phyloP scores from a whole-genome alignment of 2,888 invertebrate genomes.

The Drosophila villosipedis region DNA sequence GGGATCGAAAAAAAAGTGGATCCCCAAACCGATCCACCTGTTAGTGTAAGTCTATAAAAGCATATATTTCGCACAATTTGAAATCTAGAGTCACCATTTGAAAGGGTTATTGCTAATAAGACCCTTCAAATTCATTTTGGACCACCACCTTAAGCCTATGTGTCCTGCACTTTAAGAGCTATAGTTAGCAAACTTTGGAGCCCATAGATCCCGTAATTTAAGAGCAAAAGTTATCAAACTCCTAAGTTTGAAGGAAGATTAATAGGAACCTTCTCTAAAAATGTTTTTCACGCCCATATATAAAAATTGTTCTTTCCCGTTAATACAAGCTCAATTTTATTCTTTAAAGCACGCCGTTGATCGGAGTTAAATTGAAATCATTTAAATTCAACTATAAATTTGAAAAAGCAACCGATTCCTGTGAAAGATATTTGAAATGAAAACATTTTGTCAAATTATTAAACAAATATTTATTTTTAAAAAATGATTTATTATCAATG shows the following conservation, averaged over 20 bases:
- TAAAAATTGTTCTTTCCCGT: fast-evolving
- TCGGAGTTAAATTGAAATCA: background rate
- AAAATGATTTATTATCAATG: background rate
- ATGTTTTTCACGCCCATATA: fast-evolving
- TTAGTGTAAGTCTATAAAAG: no score
- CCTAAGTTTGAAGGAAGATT: background rate
- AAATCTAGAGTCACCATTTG: no score
- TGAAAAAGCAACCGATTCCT: background rate
- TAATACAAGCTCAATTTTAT: fast-evolving
- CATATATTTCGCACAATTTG: no score
- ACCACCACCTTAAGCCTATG: no score
- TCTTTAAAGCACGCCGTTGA: background rate
- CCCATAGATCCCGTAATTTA: no score
- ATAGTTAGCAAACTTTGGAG: no score
- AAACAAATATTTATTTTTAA: background rate
- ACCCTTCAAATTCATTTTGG: no score
- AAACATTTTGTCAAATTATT: background rate
- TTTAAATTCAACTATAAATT: background rate
- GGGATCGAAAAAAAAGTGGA: no score
- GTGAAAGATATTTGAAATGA: background rate
- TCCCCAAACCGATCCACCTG: no score
- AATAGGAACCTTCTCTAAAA: background rate
- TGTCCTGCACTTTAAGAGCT: no score
- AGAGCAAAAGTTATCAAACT: background rate
- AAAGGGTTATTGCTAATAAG: no score